Percentiles rank a stretch among this genome's conserved stretches.
phyloP scores from a whole-genome alignment of 2,888 invertebrate genomes.

The Drosophila borealis region DNA sequence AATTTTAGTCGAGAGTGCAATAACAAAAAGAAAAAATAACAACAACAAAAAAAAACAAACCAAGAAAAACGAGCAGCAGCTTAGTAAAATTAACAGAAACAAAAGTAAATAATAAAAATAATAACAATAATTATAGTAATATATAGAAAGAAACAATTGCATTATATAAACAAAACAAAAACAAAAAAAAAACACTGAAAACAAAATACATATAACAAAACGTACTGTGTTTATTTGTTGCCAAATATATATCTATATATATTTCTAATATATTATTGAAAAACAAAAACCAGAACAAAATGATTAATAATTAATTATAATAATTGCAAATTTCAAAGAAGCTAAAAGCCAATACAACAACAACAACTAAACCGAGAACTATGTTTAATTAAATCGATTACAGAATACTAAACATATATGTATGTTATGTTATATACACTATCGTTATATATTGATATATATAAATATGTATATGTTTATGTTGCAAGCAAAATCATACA shows the following conservation, averaged over 20 bases:
- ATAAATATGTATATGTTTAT: constrained; percentile 28
- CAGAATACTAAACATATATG: constrained; percentile 33
- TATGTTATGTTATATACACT: constrained; percentile 52
- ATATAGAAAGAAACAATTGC: constrained; percentile 35
- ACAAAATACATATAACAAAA: constrained; percentile 71
- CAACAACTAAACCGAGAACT: constrained; percentile 37
- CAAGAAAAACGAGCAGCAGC: constrained; percentile 39
- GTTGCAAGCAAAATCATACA: constrained; percentile 33
- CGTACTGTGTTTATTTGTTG: constrained; percentile 85
- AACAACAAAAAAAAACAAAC: constrained; percentile 35
- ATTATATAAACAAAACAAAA: constrained; percentile 23
- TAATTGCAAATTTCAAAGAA: constrained; percentile 44
- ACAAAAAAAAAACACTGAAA: constrained; percentile 42
- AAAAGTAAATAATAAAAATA: constrained; percentile 35
- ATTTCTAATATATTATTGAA: constrained; percentile 66
- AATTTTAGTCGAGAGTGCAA: constrained; percentile 72
- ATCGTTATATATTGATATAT: constrained; percentile 47
- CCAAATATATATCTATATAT: constrained; percentile 83
- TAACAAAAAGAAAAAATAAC: constrained; percentile 51
- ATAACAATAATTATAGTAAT: constrained; percentile 40
- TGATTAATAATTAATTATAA: constrained; percentile 34
- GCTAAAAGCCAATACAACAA: constrained; percentile 60
- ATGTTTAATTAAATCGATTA: constrained; percentile 24
- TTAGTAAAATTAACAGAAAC: constrained; percentile 76
- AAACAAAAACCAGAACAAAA: constrained; percentile 33